These are phyloP conservation scores for Nyctibius bracteatus DNA, from an alignment of 2,113 vertebrate genomes.

Conservation along the genomic window DNA sequence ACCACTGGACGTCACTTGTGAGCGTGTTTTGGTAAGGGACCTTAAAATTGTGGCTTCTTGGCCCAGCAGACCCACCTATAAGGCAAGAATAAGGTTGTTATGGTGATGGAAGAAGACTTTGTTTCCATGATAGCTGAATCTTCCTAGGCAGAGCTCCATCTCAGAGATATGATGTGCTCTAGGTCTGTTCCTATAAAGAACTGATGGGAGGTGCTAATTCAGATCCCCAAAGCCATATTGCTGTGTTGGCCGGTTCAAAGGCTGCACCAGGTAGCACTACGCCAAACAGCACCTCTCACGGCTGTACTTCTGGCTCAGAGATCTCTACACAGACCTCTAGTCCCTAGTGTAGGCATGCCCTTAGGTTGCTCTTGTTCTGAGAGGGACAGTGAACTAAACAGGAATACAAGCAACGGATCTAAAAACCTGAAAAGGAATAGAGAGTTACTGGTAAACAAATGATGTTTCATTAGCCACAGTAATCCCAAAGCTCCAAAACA, in stretches of 20 bases:
- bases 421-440: not conserved
- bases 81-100: not conserved
- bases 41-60: not conserved
- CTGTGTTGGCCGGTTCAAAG: not conserved
- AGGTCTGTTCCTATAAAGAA: not conserved
- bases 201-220: not conserved
- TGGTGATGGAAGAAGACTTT: not conserved
- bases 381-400: not conserved
- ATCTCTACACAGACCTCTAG: not conserved
- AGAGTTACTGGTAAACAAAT: not conserved
- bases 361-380: not conserved
- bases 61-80: not conserved
- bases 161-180: accelerated
- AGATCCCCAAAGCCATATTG: not conserved
- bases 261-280: not conserved
- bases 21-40: not conserved
- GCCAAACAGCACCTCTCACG: not conserved
- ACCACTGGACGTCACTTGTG: not conserved
- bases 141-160: not conserved
- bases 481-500: not conserved
- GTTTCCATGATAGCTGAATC: not conserved
- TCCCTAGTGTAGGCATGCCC: not conserved
- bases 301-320: not conserved
- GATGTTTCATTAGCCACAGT: not conserved
- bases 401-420: not conserved